Conservation (phyloP, 2,888 invertebrate genomes). For the Halictus ligatus region DNA sequence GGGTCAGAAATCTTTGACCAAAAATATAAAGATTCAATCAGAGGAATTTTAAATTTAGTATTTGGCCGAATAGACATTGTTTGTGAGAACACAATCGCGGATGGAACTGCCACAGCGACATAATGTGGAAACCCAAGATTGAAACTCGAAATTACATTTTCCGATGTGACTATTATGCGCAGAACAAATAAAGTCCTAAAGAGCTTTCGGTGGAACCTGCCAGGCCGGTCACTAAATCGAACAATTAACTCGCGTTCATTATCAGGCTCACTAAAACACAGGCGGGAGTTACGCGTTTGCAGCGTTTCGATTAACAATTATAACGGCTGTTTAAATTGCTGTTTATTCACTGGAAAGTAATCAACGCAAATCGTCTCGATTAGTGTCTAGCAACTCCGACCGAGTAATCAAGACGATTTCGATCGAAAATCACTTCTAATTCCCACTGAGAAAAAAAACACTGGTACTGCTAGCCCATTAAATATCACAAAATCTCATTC, state of each 20-base stretch:
- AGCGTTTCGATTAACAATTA: constrained; percentile 31
- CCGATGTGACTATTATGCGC: constrained; percentile 28
- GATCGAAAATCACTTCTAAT: not conserved
- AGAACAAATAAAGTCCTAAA: constrained; percentile 48
- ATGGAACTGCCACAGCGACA: not conserved
- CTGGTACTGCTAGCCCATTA: not conserved
- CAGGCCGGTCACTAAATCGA: constrained; percentile 38
- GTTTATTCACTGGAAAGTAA: not conserved
- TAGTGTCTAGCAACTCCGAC: not conserved
- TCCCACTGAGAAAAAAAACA: not conserved
- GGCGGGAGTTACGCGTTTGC: not conserved
- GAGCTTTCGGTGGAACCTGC: constrained; percentile 13
- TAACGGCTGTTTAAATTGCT: constrained; percentile 29
- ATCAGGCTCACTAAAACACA: constrained; percentile 28
- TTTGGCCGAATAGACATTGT: not conserved
- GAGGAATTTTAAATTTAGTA: not conserved
- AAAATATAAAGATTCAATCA: not conserved
- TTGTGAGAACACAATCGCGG: not conserved
- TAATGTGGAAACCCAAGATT: not conserved
- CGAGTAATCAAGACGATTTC: not conserved
- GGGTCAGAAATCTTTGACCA: too few species aligned
- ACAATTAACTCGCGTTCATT: constrained; percentile 53
- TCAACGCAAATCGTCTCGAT: not conserved
- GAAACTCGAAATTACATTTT: constrained; percentile 50
- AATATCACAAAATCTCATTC: not conserved